These are phyloP conservation scores for Nysson spinosus DNA, from an alignment of 2,888 invertebrate genomes.

Conservation along the genomic window DNA sequence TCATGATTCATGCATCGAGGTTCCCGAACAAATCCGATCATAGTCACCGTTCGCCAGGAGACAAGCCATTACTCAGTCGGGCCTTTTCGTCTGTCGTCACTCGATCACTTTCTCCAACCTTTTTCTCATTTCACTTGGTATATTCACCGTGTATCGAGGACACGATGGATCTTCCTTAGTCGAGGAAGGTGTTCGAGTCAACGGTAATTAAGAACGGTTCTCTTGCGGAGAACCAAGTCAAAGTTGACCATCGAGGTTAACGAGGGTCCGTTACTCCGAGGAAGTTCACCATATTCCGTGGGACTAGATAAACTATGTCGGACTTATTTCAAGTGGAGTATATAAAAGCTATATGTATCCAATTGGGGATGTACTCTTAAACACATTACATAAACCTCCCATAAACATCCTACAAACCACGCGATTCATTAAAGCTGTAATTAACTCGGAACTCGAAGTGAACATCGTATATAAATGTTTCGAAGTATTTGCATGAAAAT, in stretches of 20 bases:
- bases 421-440: no score
- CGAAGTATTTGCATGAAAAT: no score
- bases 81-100: neutral
- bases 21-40: conserved; percentile 47
- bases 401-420: no score
- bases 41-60: conserved; percentile 16
- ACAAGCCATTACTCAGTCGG: conserved; percentile 8
- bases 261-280: conserved; percentile 46
- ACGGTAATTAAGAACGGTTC: conserved; percentile 57
- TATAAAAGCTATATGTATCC: no score
- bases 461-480: neutral
- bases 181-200: conserved; percentile 31
- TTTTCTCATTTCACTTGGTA: no score
- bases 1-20: conserved; percentile 58
- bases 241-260: conserved; percentile 48
- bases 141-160: no score
- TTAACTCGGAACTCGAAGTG: no score
- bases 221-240: conserved; percentile 38
- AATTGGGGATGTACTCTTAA: no score
- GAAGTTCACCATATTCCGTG: conserved; percentile 45
- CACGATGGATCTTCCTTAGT: conserved; percentile 17
- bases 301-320: conserved; percentile 52
- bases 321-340: conserved; percentile 47
- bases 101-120: no score
- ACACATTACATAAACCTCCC: no score